phyloP scores from a whole-genome alignment of 2,888 invertebrate genomes.

The Antheraea assamensis region DNA sequence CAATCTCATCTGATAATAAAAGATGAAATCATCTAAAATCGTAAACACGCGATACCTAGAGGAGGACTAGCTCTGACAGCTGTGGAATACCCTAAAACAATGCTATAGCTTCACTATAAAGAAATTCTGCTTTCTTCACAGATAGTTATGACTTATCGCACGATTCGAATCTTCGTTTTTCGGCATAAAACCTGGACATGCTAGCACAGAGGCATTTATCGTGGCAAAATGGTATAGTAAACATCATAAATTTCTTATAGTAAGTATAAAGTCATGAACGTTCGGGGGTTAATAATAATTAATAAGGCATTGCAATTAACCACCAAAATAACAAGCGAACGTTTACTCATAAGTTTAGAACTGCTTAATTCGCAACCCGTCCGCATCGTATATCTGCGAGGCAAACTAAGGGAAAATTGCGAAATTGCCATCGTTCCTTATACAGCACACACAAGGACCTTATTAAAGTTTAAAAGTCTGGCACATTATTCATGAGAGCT shows the following conservation, averaged over 20 bases:
- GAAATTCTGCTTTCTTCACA: too few relatives aligned
- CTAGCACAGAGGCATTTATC: too few relatives aligned
- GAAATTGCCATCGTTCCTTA: conserved; percentile 62
- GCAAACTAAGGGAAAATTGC: conserved; percentile 55
- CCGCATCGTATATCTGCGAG: conserved; percentile 37
- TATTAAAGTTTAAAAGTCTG: conserved; percentile 74
- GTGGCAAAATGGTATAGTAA: too few relatives aligned
- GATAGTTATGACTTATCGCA: too few relatives aligned
- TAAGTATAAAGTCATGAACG: not conserved
- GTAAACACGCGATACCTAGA: too few relatives aligned
- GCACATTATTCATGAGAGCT: conserved; percentile 66
- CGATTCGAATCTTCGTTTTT: too few relatives aligned
- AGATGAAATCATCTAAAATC: too few relatives aligned
- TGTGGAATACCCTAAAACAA: too few relatives aligned
- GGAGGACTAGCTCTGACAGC: too few relatives aligned
- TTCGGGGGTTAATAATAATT: not conserved
- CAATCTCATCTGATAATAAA: too few relatives aligned
- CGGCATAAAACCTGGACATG: too few relatives aligned
- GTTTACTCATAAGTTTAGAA: conserved; percentile 24
- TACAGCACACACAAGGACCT: conserved; percentile 53
- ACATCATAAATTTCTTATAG: not conserved
- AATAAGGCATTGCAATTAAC: conserved; percentile 12
- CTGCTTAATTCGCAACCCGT: conserved; percentile 44
- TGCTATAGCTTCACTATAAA: too few relatives aligned
- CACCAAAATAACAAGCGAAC: conserved; percentile 1